phyloP scores from a whole-genome alignment of 2,888 invertebrate species.

The Campoletis raptor region DNA sequence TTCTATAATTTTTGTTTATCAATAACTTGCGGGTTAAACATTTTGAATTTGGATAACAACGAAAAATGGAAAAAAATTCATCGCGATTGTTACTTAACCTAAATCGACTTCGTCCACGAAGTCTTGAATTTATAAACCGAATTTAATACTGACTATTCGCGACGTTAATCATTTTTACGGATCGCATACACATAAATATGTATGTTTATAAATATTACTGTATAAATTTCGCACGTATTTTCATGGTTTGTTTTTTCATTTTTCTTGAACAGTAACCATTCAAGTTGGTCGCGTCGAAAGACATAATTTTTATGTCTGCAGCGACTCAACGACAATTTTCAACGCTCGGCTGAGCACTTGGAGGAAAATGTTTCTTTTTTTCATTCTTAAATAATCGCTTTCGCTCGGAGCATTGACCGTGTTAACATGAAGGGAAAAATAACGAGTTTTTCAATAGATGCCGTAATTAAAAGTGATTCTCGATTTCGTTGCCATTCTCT shows the following conservation, averaged over 20 bases:
- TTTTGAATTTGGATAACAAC: not conserved
- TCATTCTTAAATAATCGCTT: slow-evolving; percentile 49
- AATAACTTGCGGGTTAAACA: slow-evolving; percentile 11
- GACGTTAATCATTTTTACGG: slow-evolving; percentile 14
- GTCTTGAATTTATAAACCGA: slow-evolving; percentile 41
- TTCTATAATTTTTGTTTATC: not conserved
- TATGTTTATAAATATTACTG: slow-evolving; percentile 34
- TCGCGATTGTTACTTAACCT: slow-evolving; percentile 7
- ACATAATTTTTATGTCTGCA: slow-evolving; percentile 25
- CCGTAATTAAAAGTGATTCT: slow-evolving; percentile 73
- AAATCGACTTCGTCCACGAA: slow-evolving; percentile 58
- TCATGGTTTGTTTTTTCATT: not conserved
- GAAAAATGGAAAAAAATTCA: not conserved
- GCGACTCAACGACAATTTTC: slow-evolving; percentile 41
- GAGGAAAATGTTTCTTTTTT: slow-evolving; percentile 18
- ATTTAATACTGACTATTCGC: slow-evolving; percentile 71
- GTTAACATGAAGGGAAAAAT: slow-evolving; percentile 22
- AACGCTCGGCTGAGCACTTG: slow-evolving; percentile 57
- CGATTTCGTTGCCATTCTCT: slow-evolving; percentile 78
- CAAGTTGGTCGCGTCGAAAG: slow-evolving; percentile 35
- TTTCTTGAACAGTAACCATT: slow-evolving; percentile 47
- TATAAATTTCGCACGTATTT: slow-evolving; percentile 35
- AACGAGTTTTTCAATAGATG: slow-evolving; percentile 34
- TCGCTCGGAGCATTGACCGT: slow-evolving; percentile 41
- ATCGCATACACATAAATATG: slow-evolving; percentile 34